Evolutionary conservation across 2,797 vertebrate genomes (phyloP), one percentile per base, ranked within the genome.

Genomic region (Mastacembelus armatus): DNA sequence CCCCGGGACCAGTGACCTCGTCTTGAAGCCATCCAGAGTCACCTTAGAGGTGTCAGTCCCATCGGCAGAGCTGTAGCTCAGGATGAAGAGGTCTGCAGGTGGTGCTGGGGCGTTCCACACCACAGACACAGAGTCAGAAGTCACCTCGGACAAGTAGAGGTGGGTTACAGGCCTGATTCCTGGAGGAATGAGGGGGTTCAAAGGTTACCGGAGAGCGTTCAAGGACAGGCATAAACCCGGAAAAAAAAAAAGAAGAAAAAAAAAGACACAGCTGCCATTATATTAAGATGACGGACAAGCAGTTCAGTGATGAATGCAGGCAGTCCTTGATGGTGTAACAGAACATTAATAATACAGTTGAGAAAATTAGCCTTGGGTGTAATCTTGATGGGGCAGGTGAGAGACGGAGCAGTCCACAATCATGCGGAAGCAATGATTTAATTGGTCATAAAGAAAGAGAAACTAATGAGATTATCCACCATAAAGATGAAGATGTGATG

Each of bases 31-130:
- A 0, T 98, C 95, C 2, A 99, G 88, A 0, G 93, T 94, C 72
- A 98, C 89, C 87, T 97, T 94, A 66, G 91, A 92, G 12, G 90
- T 93, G 74, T 95, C 94, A 1, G 92, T 94, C 24, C 91, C 89
- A 3, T 96, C 95, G 15, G 88, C 91, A 11, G 94, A 94, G 62
- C 90, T 95, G 91, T 98, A 99, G 91, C 94, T 96, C 81, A 99
- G 91, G 85, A 97, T 93, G 83, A 98, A 96, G 81, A 85, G 92
- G 86, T 97, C 95, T 60, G 97, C 96, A 2, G 97, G 96, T 0
- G 97, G 97, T 9, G 97, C 97, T 0, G 97, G 97, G 56, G 96
- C 93, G 2, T 94, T 97, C 98, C 98, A 99, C 0, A 96, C 95
- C 87, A 98, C 94, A 1, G 92, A 94, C 82, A 96, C 93, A 0